Conservation (phyloP, 1,140 invertebrate genomes). For the Ephestia elutella region DNA sequence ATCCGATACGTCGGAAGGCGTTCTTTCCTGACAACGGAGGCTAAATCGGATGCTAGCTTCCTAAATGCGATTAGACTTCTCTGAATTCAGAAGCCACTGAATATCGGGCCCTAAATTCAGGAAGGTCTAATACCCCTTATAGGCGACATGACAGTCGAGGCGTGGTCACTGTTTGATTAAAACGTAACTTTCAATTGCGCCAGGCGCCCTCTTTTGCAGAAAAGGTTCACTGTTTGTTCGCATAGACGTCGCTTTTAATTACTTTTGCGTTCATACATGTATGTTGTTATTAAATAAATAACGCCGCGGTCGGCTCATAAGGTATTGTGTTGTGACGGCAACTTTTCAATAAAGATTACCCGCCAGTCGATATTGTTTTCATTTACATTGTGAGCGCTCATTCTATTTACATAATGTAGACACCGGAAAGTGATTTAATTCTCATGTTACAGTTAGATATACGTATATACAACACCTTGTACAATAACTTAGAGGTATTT, state of each 20-base stretch:
- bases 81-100: too few relatives aligned
- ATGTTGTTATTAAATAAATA: conserved; percentile 35
- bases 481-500: not conserved
- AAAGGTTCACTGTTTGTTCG: conserved; percentile 37
- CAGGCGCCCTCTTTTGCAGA: conserved; percentile 37
- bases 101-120: too few relatives aligned
- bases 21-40: too few relatives aligned
- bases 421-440: conserved; percentile 6
- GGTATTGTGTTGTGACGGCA: conserved; percentile 21
- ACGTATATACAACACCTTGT: too few relatives aligned
- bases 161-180: conserved; percentile 61
- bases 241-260: conserved; percentile 43
- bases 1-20: too few relatives aligned
- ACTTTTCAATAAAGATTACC: conserved; percentile 24
- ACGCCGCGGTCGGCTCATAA: conserved; percentile 24
- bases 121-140: too few relatives aligned
- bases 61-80: too few relatives aligned
- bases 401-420: conserved; percentile 4
- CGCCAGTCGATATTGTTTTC: conserved; percentile 12
- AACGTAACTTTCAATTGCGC: conserved; percentile 49
- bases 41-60: too few relatives aligned
- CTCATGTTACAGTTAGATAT: not conserved
- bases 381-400: not conserved
- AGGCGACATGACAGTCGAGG: conserved; percentile 45
- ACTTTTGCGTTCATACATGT: conserved; percentile 41